A percentile compares a stretch with the other conserved stretches of the same genome.
These are phyloP conservation scores for Dexiosoma caninum DNA, from an alignment of 2,888 invertebrate genomes.

Conservation along the genomic window DNA sequence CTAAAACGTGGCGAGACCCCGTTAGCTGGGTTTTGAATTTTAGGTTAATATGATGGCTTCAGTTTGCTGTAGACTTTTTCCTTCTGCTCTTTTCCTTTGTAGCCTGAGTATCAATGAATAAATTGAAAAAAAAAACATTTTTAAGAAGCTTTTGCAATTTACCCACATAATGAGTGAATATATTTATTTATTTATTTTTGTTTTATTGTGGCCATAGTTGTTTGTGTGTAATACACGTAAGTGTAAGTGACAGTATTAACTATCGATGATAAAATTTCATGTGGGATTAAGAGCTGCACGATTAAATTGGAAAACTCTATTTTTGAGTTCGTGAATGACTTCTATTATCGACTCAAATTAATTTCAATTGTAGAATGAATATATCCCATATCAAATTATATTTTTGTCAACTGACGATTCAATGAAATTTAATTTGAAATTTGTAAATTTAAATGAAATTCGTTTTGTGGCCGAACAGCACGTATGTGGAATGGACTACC, in stretches of 20 bases:
- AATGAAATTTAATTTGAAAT: too few species aligned
- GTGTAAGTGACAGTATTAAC: too few species aligned
- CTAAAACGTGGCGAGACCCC: slow-evolving; percentile 4
- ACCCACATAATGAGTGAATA: slow-evolving; percentile 45
- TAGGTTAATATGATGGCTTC: slow-evolving; percentile 38
- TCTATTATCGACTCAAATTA: not conserved
- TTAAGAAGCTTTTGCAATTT: slow-evolving; percentile 47
- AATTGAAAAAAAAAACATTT: too few species aligned
- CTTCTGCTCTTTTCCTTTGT: too few species aligned
- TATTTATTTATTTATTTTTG: not conserved
- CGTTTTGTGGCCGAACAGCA: too few species aligned
- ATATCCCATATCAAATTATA: too few species aligned
- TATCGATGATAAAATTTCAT: not conserved
- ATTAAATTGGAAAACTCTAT: not conserved
- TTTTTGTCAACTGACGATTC: too few species aligned
- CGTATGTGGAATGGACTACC: too few species aligned
- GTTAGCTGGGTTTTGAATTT: not conserved
- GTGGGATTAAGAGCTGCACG: not conserved
- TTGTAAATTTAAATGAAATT: too few species aligned
- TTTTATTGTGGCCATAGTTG: not conserved
- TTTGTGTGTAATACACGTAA: not conserved
- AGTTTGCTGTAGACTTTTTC: slow-evolving; percentile 29
- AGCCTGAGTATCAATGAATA: too few species aligned
- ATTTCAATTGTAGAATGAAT: not conserved
- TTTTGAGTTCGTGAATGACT: not conserved